Conservation (phyloP, 2,113 vertebrate genomes). For the Nyctereutes procyonoides region DNA sequence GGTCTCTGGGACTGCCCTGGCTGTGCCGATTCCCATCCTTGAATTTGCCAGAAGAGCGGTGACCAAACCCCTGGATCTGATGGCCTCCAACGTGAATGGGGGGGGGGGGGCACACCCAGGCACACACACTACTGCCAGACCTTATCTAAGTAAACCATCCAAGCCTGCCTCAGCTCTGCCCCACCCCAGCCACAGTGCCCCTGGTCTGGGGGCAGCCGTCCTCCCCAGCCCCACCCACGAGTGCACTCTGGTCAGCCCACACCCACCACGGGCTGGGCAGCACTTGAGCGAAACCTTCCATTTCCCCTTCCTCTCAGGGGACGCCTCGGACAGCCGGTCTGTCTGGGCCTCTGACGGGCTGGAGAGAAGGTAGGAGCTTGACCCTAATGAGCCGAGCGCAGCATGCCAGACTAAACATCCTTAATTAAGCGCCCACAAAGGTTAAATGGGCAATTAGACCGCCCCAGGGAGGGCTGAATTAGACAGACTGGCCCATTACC, state of each 20-base stretch:
- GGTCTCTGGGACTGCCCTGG: no score
- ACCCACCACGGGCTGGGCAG: not conserved
- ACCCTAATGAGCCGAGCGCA: slow-evolving; percentile 49
- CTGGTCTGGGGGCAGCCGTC: not conserved
- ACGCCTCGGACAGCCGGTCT: not conserved
- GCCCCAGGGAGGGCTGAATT: not conserved
- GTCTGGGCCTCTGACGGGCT: not conserved
- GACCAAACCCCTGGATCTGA: not conserved
- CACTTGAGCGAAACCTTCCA: not conserved
- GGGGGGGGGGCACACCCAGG: not conserved
- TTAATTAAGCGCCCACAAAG: slow-evolving; percentile 49
- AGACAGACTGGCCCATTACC: not conserved
- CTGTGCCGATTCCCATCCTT: not conserved
- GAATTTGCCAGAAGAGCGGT: not conserved
- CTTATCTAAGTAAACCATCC: not conserved
- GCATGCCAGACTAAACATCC: slow-evolving; percentile 75
- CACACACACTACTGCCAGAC: not conserved
- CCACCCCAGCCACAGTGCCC: not conserved
- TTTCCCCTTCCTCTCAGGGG: slow-evolving; percentile 35
- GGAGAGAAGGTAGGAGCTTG: not conserved
- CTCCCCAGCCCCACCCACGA: not conserved
- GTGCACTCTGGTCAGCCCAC: not conserved
- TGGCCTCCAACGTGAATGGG: not conserved
- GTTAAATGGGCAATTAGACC: slow-evolving; percentile 51
- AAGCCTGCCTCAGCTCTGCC: not conserved